Base-by-base conservation (phyloP, 2,797 vertebrate genomes). In the Galago senegalensis region DNA sequence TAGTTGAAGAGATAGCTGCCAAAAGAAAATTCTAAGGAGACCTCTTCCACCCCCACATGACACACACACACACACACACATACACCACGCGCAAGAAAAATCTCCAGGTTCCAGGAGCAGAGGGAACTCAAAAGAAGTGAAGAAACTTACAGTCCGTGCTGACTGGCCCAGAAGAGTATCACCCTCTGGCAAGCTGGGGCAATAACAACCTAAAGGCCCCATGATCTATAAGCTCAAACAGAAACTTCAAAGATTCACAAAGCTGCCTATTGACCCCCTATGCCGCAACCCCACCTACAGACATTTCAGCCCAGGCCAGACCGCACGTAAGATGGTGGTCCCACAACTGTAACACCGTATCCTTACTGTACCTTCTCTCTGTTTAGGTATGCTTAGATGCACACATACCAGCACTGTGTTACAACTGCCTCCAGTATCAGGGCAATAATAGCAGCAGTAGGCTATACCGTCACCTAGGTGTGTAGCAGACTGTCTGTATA, bases 221-320 rank as follows among this genome's bases (percentile, higher is more conserved):
- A 2, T 25, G 31, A 70, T 0, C 69, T 40, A 11, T 21, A 16
- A 11, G 10, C 56, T n/a, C n/a, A 46, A 18, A 81, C 23, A 76
- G 9, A 49, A 12, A 27, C 27, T 2, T 40, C 43, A 25, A 46
- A 67, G 69, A 34, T 11, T 40, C 63, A 29, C 65, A 69, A 16
- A 65, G 67, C 12, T 25, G 1, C 79, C 73, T 12, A 7, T 14
- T 23, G 37, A 29, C 27, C 27, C 56, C 25, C 23, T 37, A 3
- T 0, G 29, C 40, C 25, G 65, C 72, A 40, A 34, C 7, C n/a
- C 69, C 43, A 58, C 10, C 20, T 2, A 0, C 7, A 1, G 40
- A 70, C n/a, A 34, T 70, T 34, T 70, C 67, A 21, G 18, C 2
- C 65, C n/a, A 67, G 65, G 67, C 21, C n/a, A 70, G 20, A 34